These are phyloP conservation scores for Drosophila bocki DNA, from an alignment of 1,140 invertebrate genomes.

Conservation along the genomic window DNA sequence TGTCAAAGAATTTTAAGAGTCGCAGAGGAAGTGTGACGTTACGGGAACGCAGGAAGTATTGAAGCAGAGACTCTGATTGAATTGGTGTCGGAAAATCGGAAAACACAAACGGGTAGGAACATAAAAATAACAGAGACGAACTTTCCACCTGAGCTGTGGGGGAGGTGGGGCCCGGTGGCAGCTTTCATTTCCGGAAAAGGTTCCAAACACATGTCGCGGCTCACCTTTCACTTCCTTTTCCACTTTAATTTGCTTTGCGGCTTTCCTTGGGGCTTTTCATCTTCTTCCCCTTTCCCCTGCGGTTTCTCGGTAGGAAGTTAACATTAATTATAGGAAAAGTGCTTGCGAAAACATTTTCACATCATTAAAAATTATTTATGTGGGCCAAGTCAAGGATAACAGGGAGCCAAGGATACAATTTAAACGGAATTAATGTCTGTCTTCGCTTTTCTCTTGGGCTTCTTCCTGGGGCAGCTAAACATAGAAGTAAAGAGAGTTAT, in stretches of 20 bases:
- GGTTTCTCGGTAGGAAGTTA: conserved; percentile 10
- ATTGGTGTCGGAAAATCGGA: conserved; percentile 32
- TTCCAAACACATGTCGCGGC: conserved; percentile 27
- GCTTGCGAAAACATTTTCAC: conserved; percentile 55
- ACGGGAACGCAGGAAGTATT: conserved; percentile 4
- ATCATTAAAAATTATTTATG: conserved; percentile 71
- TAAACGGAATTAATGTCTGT: conserved; percentile 47
- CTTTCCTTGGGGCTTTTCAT: conserved; percentile 19
- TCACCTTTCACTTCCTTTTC: conserved; percentile 28
- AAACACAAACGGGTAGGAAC: conserved; percentile 5
- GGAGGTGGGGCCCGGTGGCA: not conserved
- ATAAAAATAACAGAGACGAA: not conserved
- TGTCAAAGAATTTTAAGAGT: conserved; percentile 38
- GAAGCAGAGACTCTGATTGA: conserved; percentile 26
- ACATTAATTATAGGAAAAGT: conserved; percentile 58
- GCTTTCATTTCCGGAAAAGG: conserved; percentile 36
- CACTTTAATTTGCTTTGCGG: conserved; percentile 40
- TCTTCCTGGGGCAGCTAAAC: not conserved
- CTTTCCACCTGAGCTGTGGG: not conserved
- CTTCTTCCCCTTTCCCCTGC: conserved; percentile 2
- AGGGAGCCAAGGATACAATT: conserved; percentile 51
- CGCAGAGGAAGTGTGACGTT: not conserved
- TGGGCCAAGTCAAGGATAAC: conserved; percentile 43
- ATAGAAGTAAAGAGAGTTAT: conserved; percentile 11
- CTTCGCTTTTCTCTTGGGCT: not conserved